These are phyloP conservation scores for Sympetrum striolatum DNA, from an alignment of 2,888 invertebrate genomes.

Conservation along the genomic window DNA sequence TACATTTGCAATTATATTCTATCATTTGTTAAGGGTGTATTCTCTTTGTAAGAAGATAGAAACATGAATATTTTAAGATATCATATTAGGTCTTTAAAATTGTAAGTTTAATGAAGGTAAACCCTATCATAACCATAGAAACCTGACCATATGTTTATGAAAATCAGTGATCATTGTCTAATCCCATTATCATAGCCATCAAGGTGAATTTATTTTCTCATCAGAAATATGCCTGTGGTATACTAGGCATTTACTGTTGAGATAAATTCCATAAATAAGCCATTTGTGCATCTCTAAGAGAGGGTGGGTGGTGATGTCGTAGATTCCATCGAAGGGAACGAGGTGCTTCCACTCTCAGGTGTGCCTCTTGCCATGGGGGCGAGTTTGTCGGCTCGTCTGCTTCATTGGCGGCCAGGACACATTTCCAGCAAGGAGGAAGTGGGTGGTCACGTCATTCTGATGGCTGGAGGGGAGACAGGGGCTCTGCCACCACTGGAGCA, in stretches of 20 bases:
- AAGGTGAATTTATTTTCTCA: not conserved
- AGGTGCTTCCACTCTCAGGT: constrained; percentile 56
- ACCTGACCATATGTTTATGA: not conserved
- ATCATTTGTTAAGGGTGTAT: no score
- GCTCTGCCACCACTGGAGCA: constrained; percentile 68
- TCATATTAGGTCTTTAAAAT: not conserved
- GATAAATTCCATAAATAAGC: not conserved
- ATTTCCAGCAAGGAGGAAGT: constrained; percentile 67
- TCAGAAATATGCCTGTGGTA: not conserved
- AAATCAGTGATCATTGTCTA: not conserved
- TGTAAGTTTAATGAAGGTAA: not conserved
- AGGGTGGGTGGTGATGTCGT: constrained; percentile 33
- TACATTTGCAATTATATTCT: no score
- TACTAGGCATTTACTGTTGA: not conserved
- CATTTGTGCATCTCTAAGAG: constrained; percentile 7
- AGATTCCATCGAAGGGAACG: constrained; percentile 40
- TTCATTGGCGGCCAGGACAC: constrained; percentile 26
- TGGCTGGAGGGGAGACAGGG: constrained; percentile 82
- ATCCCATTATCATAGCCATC: not conserved
- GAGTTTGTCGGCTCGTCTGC: constrained; percentile 29
- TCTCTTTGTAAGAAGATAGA: no score
- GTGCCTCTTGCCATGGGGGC: constrained; percentile 81
- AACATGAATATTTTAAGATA: no score
- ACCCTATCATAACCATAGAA: not conserved
- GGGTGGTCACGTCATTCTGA: constrained; percentile 92